Evolutionary conservation across 2,888 invertebrate species (phyloP), one percentile per base, ranked within the genome.

Genomic region (Antheraea yamamai): DNA sequence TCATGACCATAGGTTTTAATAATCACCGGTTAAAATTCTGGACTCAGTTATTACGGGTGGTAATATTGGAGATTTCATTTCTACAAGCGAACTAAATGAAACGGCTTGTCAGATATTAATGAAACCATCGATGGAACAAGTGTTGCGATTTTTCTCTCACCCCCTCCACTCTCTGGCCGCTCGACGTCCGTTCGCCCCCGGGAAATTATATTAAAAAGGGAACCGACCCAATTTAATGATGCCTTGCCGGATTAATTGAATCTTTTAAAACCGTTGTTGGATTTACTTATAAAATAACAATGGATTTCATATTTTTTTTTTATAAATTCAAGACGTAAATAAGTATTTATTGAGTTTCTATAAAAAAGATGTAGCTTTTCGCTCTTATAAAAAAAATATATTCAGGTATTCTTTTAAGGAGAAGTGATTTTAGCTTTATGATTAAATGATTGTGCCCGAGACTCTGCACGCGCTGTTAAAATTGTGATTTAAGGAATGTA

Each of bases 91-190:
- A 16, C 26, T 70, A 70, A 70, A 39, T 20, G 83, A 83, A 87
- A 87, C 84, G 83, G 85, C 76, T 83, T 83, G 88, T 85, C 84
- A 83, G 84, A 87, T 84, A 88, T 88, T 87, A 88, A 88, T 88
- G 88, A 83, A 84, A 83, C 77, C 87, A 83, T 87, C 83, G 84
- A 85, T 83, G 78, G 83, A 83, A 84, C 82, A 81, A 86, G 83
- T 85, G 84, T 82, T 82, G 81, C 79, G 76, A 88, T 86, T 82
- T 84, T 83, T 87, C 85, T 81, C 72, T 47, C 35, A 7, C 7
- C 20, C 70, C 47, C 47, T 18, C 10, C 39, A 39, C 20, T 39
- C 39, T 20, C 14, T 14, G 4, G 26, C 16, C 64, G 16, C 64
- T 30, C 64, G 16, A 26, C 26, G 30, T 66, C 64, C 64, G 7